These are phyloP conservation scores for Danionella cerebrum DNA, from an alignment of 2,113 vertebrate genomes.

Conservation along the genomic window DNA sequence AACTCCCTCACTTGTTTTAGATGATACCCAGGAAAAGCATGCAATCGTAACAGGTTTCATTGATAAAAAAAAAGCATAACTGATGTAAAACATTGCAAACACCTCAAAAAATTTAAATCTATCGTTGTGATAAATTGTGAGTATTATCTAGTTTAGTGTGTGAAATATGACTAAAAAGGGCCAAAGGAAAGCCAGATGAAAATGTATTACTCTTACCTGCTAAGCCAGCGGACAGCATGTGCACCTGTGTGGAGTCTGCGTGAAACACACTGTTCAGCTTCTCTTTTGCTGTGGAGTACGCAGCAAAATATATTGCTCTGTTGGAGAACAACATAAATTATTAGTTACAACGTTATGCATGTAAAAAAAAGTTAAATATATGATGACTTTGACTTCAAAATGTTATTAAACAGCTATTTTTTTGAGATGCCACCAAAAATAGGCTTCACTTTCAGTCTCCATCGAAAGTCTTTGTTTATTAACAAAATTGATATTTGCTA, in stretches of 20 bases:
- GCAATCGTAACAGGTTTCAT: not conserved
- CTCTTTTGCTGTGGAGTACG: conserved; percentile 94
- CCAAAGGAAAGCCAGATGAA: conserved; percentile 24
- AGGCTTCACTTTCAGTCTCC: no score
- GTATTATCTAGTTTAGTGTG: conserved; percentile 34
- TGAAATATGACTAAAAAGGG: conserved; percentile 28
- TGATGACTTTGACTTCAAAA: no score
- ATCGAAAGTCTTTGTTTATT: no score
- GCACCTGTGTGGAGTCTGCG: conserved; percentile 90
- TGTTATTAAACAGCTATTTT: no score
- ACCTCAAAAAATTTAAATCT: conserved; percentile 6
- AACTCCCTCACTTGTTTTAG: conserved; percentile 12
- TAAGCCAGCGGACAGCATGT: conserved; percentile 93
- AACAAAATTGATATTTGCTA: no score
- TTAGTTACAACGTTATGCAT: no score
- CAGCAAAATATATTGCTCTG: conserved; percentile 97
- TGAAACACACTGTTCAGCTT: conserved; percentile 83
- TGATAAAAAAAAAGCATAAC: conserved; percentile 6
- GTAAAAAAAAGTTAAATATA: no score
- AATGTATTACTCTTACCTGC: conserved; percentile 78
- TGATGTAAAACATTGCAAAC: conserved; percentile 26
- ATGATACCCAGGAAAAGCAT: conserved; percentile 20
- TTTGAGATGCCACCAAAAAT: no score
- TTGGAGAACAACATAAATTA: no score
- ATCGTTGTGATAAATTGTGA: conserved; percentile 20